Evolutionary conservation across 2,797 vertebrate genomes (phyloP).

Genomic region (Darevskia mixta): DNA sequence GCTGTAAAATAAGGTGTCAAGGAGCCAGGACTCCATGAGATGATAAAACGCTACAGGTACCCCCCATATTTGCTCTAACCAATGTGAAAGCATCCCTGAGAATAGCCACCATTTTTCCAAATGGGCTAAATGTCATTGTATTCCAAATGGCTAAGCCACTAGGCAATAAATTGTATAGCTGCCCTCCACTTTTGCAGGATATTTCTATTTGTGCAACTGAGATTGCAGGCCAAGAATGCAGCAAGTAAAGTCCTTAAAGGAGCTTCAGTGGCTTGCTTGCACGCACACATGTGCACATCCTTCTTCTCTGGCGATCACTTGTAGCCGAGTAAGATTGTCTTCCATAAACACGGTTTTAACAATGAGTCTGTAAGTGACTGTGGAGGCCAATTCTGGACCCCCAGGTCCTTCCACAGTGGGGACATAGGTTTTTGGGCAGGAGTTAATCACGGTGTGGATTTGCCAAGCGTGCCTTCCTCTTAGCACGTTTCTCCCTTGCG

Average conservation of each 20-base stretch:
- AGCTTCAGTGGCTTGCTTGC: neutral
- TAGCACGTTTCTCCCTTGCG: too few species aligned
- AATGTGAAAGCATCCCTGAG: slow-evolving; percentile 42
- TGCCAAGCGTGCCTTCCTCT: too few species aligned
- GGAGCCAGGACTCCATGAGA: slow-evolving; percentile 19
- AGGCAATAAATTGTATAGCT: neutral
- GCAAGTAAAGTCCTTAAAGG: neutral
- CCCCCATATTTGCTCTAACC: neutral
- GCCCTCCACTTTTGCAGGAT: neutral
- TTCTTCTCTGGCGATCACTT: too few species aligned
- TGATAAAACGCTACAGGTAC: slow-evolving; percentile 28
- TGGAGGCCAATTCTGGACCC: too few species aligned
- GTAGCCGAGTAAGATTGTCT: too few species aligned
- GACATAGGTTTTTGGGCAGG: too few species aligned
- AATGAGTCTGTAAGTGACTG: too few species aligned
- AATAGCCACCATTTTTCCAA: slow-evolving; percentile 56
- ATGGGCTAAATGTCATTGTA: neutral
- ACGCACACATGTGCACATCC: neutral
- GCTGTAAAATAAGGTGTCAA: neutral
- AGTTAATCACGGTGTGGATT: too few species aligned
- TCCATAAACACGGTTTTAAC: too few species aligned
- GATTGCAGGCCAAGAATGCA: neutral
- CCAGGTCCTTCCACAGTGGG: too few species aligned
- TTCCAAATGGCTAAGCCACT: neutral
- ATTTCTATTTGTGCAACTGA: neutral